A percentile compares a stretch with the other conserved stretches of the same genome.
These are phyloP conservation scores for Bombyx mandarina DNA, from an alignment of 1,140 invertebrate genomes.

Conservation along the genomic window DNA sequence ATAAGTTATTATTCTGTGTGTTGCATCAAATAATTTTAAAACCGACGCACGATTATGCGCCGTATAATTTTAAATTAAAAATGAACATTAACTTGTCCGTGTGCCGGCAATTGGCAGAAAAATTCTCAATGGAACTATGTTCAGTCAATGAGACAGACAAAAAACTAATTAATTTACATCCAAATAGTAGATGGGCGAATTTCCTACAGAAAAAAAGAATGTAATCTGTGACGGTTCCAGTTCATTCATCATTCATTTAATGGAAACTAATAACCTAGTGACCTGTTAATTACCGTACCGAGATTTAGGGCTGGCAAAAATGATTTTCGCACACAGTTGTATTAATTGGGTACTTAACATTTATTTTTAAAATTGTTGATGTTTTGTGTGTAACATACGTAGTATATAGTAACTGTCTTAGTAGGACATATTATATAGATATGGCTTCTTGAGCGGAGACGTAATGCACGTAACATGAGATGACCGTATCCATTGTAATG, in stretches of 20 bases:
- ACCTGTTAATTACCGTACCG: conserved; percentile 36
- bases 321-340: background rate
- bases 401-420: too few species aligned
- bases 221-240: conserved; percentile 28
- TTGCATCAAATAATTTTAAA: too few species aligned
- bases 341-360: too few species aligned
- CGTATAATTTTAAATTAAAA: too few species aligned
- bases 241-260: conserved; percentile 21
- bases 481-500: background rate
- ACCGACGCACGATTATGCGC: too few species aligned
- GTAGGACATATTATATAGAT: conserved; percentile 22
- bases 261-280: conserved; percentile 36
- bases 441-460: conserved; percentile 12
- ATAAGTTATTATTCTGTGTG: too few species aligned
- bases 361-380: too few species aligned
- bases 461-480: conserved; percentile 13
- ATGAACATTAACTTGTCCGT: too few species aligned
- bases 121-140: conserved; percentile 4
- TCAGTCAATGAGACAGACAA: conserved; percentile 15
- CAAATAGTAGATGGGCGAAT: conserved; percentile 19
- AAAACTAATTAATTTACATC: conserved; percentile 33
- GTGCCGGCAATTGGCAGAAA: too few species aligned
- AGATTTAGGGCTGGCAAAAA: background rate
- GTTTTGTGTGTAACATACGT: too few species aligned
- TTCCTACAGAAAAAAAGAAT: conserved; percentile 39